Percentiles rank a stretch among this genome's conserved stretches.
These are phyloP conservation scores for Euleptes europaea DNA, from an alignment of 2,113 vertebrate genomes.

Conservation along the genomic window DNA sequence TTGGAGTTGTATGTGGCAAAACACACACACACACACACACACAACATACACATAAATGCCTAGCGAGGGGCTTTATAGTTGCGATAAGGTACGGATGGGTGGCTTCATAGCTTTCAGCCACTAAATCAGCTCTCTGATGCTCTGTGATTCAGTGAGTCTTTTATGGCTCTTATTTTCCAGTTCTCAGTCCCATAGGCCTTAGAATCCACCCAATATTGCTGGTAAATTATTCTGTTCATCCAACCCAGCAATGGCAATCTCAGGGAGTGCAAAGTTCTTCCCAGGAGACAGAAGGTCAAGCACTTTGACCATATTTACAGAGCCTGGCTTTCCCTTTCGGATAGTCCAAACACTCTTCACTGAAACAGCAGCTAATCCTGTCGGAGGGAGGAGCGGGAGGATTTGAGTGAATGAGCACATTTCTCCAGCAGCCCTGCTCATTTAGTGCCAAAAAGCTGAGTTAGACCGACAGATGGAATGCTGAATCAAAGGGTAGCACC, in stretches of 20 bases:
- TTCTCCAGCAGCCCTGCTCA: not conserved
- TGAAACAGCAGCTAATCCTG: not conserved
- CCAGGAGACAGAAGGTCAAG: not conserved
- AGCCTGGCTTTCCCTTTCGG: not conserved
- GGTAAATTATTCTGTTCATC: not conserved
- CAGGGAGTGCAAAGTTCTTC: not conserved
- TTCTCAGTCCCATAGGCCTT: too few species aligned
- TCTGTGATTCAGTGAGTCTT: not conserved
- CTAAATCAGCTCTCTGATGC: not conserved
- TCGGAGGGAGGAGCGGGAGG: not conserved
- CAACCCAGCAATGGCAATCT: not conserved
- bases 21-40: not conserved
- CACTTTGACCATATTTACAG: not conserved
- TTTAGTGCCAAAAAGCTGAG: not conserved
- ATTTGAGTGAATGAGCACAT: not conserved
- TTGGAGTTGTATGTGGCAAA: not conserved
- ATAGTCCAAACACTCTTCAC: not conserved
- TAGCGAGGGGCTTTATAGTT: too few species aligned
- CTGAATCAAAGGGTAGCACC: not conserved
- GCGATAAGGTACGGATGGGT: too few species aligned
- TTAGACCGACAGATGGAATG: not conserved
- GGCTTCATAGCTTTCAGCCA: not conserved
- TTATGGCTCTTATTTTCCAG: not conserved
- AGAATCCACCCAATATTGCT: not conserved
- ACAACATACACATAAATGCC: too few species aligned